phyloP scores from a whole-genome alignment of 1,140 invertebrate genomes.

The Leucophenga varia region DNA sequence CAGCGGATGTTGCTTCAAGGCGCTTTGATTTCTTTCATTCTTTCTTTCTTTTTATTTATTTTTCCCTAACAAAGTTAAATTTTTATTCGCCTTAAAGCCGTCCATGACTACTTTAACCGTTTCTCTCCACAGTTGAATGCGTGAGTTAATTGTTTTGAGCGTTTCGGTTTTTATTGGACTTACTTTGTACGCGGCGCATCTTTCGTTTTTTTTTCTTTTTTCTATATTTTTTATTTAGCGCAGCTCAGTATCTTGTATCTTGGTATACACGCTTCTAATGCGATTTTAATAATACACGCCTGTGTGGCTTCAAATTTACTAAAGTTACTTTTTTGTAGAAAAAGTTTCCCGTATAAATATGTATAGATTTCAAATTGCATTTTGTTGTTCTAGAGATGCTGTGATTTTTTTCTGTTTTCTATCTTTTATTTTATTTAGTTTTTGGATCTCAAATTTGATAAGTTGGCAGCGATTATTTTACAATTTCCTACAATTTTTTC shows the following conservation, averaged over 20 bases:
- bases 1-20: too few relatives aligned
- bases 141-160: too few relatives aligned
- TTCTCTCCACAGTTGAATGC: background rate
- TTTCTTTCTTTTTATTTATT: too few relatives aligned
- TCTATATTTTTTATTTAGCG: conserved; percentile 1
- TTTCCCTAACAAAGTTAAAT: background rate
- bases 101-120: too few relatives aligned
- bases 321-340: background rate
- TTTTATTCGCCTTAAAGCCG: too few relatives aligned
- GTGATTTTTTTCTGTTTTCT: conserved; percentile 37
- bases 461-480: conserved; percentile 52
- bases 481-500: conserved; percentile 32
- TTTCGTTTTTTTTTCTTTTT: too few relatives aligned
- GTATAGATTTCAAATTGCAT: conserved; percentile 4
- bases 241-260: conserved; percentile 23
- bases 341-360: background rate
- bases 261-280: conserved; percentile 41
- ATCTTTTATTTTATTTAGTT: too few relatives aligned
- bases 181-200: too few relatives aligned
- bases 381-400: conserved; percentile 4
- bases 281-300: conserved; percentile 55
- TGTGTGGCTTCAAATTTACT: conserved; percentile 18
- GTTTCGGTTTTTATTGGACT: too few relatives aligned
- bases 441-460: too few relatives aligned
- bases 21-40: too few relatives aligned